phyloP scores from a whole-genome alignment of 2,797 vertebrate species.

The Linurgus olivaceus region DNA sequence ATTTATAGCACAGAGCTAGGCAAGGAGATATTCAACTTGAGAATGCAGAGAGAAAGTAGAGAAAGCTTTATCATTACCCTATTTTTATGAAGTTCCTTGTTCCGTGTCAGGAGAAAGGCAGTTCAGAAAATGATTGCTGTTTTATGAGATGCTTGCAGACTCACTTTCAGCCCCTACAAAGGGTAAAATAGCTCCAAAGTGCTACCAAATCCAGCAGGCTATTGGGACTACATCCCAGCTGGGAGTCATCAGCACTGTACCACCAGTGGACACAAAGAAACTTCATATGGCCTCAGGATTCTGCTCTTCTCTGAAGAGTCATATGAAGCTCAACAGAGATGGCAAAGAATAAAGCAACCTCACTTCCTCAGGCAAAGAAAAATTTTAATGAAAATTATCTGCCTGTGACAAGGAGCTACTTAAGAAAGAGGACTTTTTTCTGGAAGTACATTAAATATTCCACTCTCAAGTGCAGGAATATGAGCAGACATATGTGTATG shows the following conservation, averaged over 20 bases:
- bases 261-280: not conserved
- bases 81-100: not conserved
- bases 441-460: not conserved
- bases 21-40: not conserved
- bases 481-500: not conserved
- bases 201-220: not conserved
- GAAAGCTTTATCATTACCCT: not conserved
- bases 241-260: not conserved
- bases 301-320: not conserved
- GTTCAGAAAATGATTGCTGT: not conserved
- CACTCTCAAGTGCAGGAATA: not conserved
- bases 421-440: not conserved
- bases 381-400: not conserved
- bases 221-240: not conserved
- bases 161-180: not conserved
- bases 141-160: not conserved
- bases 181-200: not conserved
- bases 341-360: not conserved
- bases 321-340: not conserved
- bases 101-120: not conserved
- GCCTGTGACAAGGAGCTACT: not conserved
- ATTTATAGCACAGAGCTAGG: not conserved
- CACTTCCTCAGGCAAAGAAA: not conserved
- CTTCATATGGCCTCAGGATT: not conserved
- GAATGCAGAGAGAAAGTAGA: not conserved